Base-by-base conservation (phyloP, 2,113 vertebrate species). In the Spea bombifrons region DNA sequence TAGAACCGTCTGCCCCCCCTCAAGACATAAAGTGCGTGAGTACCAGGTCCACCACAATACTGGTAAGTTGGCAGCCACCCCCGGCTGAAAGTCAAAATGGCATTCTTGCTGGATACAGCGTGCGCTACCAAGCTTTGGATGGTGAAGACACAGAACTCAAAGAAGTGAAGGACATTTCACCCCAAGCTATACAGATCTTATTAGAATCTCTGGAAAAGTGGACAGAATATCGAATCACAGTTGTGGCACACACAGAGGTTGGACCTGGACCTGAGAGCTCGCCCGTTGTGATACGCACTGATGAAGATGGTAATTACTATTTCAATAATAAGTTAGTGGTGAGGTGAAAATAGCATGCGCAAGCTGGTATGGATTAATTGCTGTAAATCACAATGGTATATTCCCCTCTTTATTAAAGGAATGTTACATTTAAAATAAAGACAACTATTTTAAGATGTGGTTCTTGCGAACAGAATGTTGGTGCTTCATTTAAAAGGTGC, bases 1-100 rank as follows among this genome's bases (percentile, higher is more conserved):
- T 95, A 98, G 97, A 97, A 92, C 97, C 97, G 91, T 98, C 97
- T 79, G 96, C 96, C 92, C 95, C 97, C 92, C 97, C 97, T 93
- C 96, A 96, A 95, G 96, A 97, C 81, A 92, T 97, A 94, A 96
- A 96, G 90, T 99, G 97, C 86, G 92, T 93, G 93, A 96, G 94
- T 93, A 89, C 93, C 87, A 95, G 94, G 90, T 99, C 97, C 90
- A 98, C 97, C 84, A 91, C 92, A 92, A 94, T 99, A 94, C 92
- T 96, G 96, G 97, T 99, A 98, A 96, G 95, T 98, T 98, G 97
- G 96, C 93, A 83, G 87, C 94, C 97, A 83, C 97, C 96, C 48
- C 94, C 95, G 74, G 87, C 91, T 81, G 92, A 93, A 82, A 95
- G 94, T 91, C 97, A 96, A 87, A 99, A 98, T 71, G 97, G 97